Percentiles rank a stretch among this genome's conserved stretches.
These are phyloP conservation scores for Drosophila nigromelanica DNA, from an alignment of 1,140 invertebrate genomes.

Conservation along the genomic window DNA sequence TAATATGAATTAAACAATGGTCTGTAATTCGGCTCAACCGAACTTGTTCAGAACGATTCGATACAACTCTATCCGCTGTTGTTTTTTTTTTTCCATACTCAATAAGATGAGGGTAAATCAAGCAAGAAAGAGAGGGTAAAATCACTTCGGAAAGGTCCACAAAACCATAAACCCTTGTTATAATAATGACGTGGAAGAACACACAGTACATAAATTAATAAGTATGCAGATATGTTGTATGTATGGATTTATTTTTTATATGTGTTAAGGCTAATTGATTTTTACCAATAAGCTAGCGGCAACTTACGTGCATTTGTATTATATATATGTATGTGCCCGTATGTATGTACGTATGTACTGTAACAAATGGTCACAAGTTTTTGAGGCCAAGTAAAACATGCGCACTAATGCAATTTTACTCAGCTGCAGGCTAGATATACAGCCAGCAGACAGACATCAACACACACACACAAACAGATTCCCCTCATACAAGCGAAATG, in stretches of 20 bases:
- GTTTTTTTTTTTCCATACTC: slow-evolving; percentile 46
- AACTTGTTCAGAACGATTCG: too few species aligned
- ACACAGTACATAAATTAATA: too few species aligned
- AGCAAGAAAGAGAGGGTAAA: slow-evolving; percentile 4
- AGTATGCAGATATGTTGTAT: slow-evolving; percentile 7
- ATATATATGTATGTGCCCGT: slow-evolving; percentile 1
- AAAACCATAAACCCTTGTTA: slow-evolving; percentile 13
- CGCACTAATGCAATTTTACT: slow-evolving; percentile 45
- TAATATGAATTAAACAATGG: too few species aligned
- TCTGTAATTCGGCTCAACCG: too few species aligned
- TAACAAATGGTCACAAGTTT: slow-evolving; percentile 54
- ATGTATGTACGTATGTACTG: slow-evolving; percentile 1
- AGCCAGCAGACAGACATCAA: slow-evolving; percentile 34
- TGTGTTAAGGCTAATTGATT: slow-evolving; percentile 55
- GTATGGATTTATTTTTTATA: neutral
- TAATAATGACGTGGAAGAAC: too few species aligned
- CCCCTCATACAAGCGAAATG: slow-evolving; percentile 23
- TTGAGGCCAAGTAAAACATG: slow-evolving; percentile 62
- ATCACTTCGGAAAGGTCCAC: slow-evolving; percentile 24
- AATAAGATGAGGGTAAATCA: neutral
- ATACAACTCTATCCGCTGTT: slow-evolving; percentile 4
- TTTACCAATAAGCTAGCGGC: slow-evolving; percentile 43
- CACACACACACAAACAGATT: slow-evolving; percentile 18
- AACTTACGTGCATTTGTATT: slow-evolving; percentile 10
- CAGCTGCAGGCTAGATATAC: slow-evolving; percentile 54